Conservation (phyloP, 2,888 invertebrate species). For the Pyrochroa serraticornis region DNA sequence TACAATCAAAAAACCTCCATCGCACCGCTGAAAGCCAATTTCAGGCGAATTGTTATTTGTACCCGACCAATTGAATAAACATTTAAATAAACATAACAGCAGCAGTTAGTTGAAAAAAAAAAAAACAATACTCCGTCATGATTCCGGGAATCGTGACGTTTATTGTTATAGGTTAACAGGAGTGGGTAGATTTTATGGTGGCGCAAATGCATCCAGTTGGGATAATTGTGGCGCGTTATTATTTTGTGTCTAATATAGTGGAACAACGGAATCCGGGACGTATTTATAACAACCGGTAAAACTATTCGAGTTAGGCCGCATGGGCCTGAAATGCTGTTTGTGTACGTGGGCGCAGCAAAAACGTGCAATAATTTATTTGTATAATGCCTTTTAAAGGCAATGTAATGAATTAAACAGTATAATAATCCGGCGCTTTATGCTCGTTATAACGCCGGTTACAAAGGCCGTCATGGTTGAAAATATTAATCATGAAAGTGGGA, state of each 20-base stretch:
- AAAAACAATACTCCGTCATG: background rate
- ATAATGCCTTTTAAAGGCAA: slow-evolving; percentile 45
- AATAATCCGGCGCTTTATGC: slow-evolving; percentile 46
- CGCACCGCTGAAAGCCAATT: too few relatives aligned
- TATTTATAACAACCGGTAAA: slow-evolving; percentile 34
- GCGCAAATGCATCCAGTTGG: background rate
- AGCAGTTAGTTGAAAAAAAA: slow-evolving; percentile 8
- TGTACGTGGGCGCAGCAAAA: slow-evolving; percentile 30
- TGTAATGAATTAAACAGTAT: slow-evolving; percentile 45
- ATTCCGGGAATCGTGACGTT: slow-evolving; percentile 1
- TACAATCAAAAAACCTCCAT: too few relatives aligned
- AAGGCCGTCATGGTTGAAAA: slow-evolving; percentile 46
- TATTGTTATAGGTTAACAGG: slow-evolving; percentile 6
- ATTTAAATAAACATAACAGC: slow-evolving; percentile 11
- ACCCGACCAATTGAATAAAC: slow-evolving; percentile 24
- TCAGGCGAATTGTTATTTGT: slow-evolving; percentile 23
- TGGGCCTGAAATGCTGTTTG: too few relatives aligned
- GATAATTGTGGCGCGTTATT: slow-evolving; percentile 10
- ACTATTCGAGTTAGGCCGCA: slow-evolving; percentile 15
- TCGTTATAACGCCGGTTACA: slow-evolving; percentile 41
- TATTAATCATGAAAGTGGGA: slow-evolving; percentile 47
- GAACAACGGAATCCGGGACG: slow-evolving; percentile 13
- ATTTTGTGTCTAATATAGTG: slow-evolving; percentile 8
- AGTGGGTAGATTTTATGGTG: slow-evolving; percentile 1
- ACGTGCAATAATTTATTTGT: slow-evolving; percentile 44